phyloP scores from a whole-genome alignment of 2,113 vertebrate species.

The Pseudolaguvia tuberculata region DNA sequence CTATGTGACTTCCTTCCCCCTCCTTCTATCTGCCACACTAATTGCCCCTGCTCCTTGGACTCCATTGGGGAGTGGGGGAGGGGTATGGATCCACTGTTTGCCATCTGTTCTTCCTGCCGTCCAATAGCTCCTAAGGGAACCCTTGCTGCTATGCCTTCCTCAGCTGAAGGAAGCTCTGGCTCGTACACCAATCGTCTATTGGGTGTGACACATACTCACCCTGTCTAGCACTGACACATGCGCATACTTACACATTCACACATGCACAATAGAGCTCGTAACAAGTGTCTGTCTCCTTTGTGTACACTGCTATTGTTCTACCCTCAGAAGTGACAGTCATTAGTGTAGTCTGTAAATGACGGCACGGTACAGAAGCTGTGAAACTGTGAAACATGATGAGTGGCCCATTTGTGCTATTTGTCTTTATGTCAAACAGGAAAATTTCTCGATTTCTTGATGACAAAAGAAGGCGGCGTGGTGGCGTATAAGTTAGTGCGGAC shows the following conservation, averaged over 20 bases:
- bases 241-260: slow-evolving; percentile 33
- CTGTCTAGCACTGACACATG: slow-evolving; percentile 37
- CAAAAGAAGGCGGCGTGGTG: no score
- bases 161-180: neutral
- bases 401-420: neutral
- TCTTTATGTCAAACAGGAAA: slow-evolving; percentile 9
- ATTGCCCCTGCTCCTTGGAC: slow-evolving; percentile 60
- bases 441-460: no score
- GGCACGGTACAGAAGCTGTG: slow-evolving; percentile 26
- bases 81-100: slow-evolving; percentile 52
- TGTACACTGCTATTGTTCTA: slow-evolving; percentile 22
- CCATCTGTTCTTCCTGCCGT: slow-evolving; percentile 83
- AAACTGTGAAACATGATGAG: slow-evolving; percentile 17
- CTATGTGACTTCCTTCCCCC: slow-evolving; percentile 54
- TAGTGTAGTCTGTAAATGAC: slow-evolving; percentile 37
- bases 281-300: slow-evolving; percentile 43
- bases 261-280: slow-evolving; percentile 17
- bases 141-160: slow-evolving; percentile 28
- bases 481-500: no score
- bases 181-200: slow-evolving; percentile 1
- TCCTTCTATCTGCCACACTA: slow-evolving; percentile 59
- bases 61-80: slow-evolving; percentile 54
- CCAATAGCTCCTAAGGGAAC: slow-evolving; percentile 51
- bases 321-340: slow-evolving; percentile 29
- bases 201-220: slow-evolving; percentile 16